phyloP scores from a whole-genome alignment of 1,140 invertebrate genomes.

The Grapholita molesta region DNA sequence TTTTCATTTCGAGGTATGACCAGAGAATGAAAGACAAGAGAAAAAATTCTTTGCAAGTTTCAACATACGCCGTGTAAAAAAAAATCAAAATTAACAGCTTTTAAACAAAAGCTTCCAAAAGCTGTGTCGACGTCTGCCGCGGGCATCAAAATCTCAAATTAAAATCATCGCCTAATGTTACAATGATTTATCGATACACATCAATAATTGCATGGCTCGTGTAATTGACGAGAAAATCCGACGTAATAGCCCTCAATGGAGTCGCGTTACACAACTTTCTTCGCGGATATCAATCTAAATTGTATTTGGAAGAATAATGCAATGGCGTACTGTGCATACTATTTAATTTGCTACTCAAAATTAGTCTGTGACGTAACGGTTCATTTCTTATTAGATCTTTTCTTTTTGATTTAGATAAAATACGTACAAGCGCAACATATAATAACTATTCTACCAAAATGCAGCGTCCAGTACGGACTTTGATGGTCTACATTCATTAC shows the following conservation, averaged over 20 bases:
- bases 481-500: too few species aligned
- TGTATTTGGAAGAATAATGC: conserved; percentile 16
- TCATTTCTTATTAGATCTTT: neutral
- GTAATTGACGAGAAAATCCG: conserved; percentile 15
- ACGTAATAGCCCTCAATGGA: conserved; percentile 13
- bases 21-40: too few species aligned
- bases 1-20: too few species aligned
- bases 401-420: neutral
- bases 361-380: neutral
- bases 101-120: neutral
- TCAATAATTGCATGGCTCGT: conserved; percentile 17
- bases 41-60: too few species aligned
- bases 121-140: neutral
- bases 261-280: conserved; percentile 17
- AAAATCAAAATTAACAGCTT: neutral
- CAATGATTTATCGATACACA: conserved; percentile 16
- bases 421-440: too few species aligned
- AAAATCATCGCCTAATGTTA: conserved; percentile 10
- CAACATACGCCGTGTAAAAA: too few species aligned
- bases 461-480: too few species aligned
- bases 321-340: conserved; percentile 10
- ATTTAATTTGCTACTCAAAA: conserved; percentile 17
- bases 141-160: neutral
- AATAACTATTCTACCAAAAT: too few species aligned
- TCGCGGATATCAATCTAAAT: conserved; percentile 17